These are phyloP conservation scores for Geococcyx californianus DNA, from an alignment of 2,113 vertebrate genomes.

Conservation along the genomic window DNA sequence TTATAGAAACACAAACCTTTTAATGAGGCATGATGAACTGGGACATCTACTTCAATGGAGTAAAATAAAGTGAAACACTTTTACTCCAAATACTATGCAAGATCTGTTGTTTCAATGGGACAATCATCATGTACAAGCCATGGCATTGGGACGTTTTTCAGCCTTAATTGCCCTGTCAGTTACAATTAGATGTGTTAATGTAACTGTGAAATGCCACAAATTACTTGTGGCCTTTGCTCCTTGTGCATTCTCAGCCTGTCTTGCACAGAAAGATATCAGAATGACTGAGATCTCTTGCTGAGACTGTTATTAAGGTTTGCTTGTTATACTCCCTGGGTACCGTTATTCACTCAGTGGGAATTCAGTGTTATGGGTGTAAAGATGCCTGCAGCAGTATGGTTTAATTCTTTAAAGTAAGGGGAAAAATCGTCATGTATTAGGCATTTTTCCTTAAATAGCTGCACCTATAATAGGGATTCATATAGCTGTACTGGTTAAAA, in stretches of 20 bases:
- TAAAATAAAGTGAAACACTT: constrained; percentile 34
- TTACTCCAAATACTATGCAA: not conserved
- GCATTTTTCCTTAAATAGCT: not conserved
- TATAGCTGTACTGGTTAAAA: not conserved
- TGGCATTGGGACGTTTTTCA: constrained; percentile 11
- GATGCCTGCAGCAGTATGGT: not conserved
- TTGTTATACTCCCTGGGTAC: not conserved
- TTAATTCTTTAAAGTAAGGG: not conserved
- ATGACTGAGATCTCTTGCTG: constrained; percentile 37
- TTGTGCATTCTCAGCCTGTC: not conserved
- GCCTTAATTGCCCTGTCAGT: constrained; percentile 55
- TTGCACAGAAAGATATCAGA: not conserved
- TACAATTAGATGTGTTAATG: constrained; percentile 65
- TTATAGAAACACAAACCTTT: not conserved
- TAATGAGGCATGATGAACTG: constrained; percentile 42
- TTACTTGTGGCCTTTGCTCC: constrained; percentile 49
- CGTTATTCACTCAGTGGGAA: not conserved
- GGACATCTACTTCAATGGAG: not conserved
- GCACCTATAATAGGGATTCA: not conserved
- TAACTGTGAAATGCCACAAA: constrained; percentile 55
- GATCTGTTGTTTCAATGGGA: constrained; percentile 36
- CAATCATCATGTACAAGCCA: not conserved
- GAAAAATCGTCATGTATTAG: not conserved
- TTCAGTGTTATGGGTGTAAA: not conserved
- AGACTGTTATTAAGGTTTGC: constrained; percentile 31